Conservation (phyloP, 2,888 invertebrate species). For the Orthosia incerta region DNA sequence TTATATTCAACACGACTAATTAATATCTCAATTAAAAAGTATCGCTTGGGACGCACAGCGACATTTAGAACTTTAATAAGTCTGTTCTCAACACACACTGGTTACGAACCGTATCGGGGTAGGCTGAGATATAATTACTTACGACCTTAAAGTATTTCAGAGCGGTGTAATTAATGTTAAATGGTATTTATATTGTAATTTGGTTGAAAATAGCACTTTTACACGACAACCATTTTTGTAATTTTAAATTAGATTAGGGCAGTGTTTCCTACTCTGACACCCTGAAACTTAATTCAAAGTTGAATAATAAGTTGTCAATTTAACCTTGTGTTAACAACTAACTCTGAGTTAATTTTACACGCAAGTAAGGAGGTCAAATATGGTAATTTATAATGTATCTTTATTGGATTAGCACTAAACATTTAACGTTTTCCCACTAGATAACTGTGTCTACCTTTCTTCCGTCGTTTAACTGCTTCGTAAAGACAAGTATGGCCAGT, state of each 20-base stretch:
- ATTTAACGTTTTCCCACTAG: slow-evolving; percentile 15
- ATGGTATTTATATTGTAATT: too few relatives aligned
- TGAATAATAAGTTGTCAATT: too few relatives aligned
- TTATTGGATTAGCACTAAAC: slow-evolving; percentile 15
- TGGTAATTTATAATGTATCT: not conserved
- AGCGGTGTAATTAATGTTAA: not conserved
- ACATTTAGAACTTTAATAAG: slow-evolving; percentile 43
- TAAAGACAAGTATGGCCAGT: slow-evolving; percentile 17
- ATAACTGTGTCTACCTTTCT: slow-evolving; percentile 14
- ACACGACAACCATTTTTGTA: too few relatives aligned
- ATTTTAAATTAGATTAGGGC: too few relatives aligned
- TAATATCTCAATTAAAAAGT: slow-evolving; percentile 62
- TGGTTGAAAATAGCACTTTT: too few relatives aligned
- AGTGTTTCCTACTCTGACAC: too few relatives aligned
- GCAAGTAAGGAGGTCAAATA: too few relatives aligned
- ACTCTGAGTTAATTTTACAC: too few relatives aligned
- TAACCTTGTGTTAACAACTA: too few relatives aligned
- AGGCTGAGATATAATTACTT: slow-evolving; percentile 23
- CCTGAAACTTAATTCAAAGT: too few relatives aligned
- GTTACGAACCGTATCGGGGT: slow-evolving; percentile 23
- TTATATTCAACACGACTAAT: slow-evolving; percentile 46
- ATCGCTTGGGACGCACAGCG: slow-evolving; percentile 45
- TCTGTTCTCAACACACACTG: slow-evolving; percentile 31
- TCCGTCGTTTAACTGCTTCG: slow-evolving; percentile 20
- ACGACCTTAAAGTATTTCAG: slow-evolving; percentile 21